Conservation (phyloP, 2,113 vertebrate species). For the Tragelaphus buxtoni region DNA sequence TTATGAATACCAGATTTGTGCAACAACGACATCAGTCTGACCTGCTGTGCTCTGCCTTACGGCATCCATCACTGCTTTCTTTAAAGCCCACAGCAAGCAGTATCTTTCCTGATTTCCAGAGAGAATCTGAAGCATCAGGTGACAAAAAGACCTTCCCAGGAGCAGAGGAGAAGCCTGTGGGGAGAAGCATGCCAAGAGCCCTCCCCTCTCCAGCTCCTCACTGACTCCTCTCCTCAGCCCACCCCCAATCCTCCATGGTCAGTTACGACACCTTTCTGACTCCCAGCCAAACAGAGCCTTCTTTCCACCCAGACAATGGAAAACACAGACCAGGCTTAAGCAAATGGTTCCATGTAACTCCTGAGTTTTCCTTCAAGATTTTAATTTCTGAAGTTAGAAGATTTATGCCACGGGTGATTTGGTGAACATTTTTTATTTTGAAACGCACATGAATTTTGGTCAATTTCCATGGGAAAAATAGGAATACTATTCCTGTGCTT, state of each 20-base stretch:
- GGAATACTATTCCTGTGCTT: not conserved
- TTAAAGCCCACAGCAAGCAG: not conserved
- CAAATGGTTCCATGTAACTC: not conserved
- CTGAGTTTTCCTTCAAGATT: constrained; percentile 9
- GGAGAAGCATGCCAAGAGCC: not conserved
- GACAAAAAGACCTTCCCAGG: not conserved
- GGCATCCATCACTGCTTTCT: not conserved
- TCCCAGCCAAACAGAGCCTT: not conserved
- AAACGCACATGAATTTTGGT: constrained; percentile 30
- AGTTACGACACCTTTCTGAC: not conserved
- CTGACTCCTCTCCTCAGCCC: not conserved
- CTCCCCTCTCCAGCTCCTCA: too few relatives aligned
- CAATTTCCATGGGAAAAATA: constrained; percentile 2
- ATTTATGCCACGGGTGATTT: not conserved
- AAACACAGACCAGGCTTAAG: not conserved
- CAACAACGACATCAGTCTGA: not conserved
- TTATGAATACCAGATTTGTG: constrained; percentile 67
- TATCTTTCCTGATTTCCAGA: not conserved
- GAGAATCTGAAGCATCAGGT: not conserved
- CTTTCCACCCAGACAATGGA: not conserved
- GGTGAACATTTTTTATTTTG: not conserved
- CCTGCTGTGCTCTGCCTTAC: not conserved
- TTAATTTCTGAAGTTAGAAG: constrained; percentile 29
- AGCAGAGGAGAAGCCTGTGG: not conserved
- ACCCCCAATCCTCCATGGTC: not conserved